Evolutionary conservation across 1,140 invertebrate species (phyloP).

Genomic region (Tetraneura akinire): DNA sequence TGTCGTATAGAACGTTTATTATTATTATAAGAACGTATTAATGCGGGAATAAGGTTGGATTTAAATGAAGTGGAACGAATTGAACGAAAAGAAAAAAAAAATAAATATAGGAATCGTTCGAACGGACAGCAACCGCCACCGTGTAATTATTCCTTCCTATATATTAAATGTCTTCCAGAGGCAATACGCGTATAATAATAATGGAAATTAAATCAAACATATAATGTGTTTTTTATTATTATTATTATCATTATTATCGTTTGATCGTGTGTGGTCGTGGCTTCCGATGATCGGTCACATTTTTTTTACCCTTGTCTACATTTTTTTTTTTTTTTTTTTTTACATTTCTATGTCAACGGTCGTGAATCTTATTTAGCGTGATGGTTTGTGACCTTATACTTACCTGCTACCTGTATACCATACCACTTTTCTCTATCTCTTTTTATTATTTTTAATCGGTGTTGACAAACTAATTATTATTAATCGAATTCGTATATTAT

Average conservation of each 20-base stretch:
- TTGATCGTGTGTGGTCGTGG: slow-evolving; percentile 45
- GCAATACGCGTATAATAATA: slow-evolving; percentile 43
- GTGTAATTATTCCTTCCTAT: slow-evolving; percentile 47
- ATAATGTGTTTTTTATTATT: background rate
- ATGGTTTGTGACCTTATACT: background rate
- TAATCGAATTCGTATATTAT: too few species aligned
- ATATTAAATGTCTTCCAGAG: slow-evolving; percentile 14
- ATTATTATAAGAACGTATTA: slow-evolving; percentile 7
- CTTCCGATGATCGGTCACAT: slow-evolving; percentile 37
- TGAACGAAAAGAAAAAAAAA: slow-evolving; percentile 35
- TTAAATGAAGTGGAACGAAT: slow-evolving; percentile 19
- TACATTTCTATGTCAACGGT: slow-evolving; percentile 20
- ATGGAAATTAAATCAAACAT: slow-evolving; percentile 46
- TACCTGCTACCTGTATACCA: too few species aligned
- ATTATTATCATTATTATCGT: background rate
- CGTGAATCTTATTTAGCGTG: background rate
- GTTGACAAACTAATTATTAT: slow-evolving; percentile 36
- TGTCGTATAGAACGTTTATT: slow-evolving; percentile 19
- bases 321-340: slow-evolving; percentile 21
- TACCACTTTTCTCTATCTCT: too few species aligned
- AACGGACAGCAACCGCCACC: background rate
- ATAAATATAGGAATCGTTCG: slow-evolving; percentile 8
- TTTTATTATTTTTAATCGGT: background rate
- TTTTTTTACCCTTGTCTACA: background rate
- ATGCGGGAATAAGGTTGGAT: slow-evolving; percentile 22